phyloP scores from a whole-genome alignment of 2,113 vertebrate species.

The Rhineura floridana region DNA sequence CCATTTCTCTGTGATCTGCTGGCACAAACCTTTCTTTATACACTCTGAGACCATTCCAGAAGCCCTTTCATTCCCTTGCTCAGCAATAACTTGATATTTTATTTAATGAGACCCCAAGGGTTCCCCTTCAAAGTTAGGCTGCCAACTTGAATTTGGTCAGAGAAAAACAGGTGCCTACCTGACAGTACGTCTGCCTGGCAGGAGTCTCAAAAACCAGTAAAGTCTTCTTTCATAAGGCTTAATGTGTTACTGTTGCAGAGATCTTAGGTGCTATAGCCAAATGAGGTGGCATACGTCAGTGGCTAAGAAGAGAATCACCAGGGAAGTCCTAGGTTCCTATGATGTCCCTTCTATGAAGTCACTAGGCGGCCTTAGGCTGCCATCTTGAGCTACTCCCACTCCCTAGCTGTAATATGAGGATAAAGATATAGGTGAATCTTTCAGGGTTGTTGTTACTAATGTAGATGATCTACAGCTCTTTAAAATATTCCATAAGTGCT shows the following conservation, averaged over 20 bases:
- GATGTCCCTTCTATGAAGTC: background rate
- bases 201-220: background rate
- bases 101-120: background rate
- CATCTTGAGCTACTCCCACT: background rate
- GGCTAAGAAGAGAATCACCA: background rate
- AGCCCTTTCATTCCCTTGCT: background rate
- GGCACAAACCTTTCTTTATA: background rate
- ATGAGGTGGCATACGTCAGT: background rate
- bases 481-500: background rate
- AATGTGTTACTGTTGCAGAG: background rate
- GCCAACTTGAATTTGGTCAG: background rate
- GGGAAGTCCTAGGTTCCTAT: background rate
- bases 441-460: background rate
- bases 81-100: background rate
- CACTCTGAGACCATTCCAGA: background rate
- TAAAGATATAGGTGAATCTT: background rate
- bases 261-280: background rate
- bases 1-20: background rate
- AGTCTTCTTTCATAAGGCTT: background rate
- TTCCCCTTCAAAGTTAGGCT: background rate
- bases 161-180: background rate
- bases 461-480: background rate
- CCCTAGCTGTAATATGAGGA: background rate
- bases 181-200: background rate
- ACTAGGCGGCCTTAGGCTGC: background rate